Conservation (phyloP, 1,140 invertebrate genomes). For the Hylyphantes graminicola region DNA sequence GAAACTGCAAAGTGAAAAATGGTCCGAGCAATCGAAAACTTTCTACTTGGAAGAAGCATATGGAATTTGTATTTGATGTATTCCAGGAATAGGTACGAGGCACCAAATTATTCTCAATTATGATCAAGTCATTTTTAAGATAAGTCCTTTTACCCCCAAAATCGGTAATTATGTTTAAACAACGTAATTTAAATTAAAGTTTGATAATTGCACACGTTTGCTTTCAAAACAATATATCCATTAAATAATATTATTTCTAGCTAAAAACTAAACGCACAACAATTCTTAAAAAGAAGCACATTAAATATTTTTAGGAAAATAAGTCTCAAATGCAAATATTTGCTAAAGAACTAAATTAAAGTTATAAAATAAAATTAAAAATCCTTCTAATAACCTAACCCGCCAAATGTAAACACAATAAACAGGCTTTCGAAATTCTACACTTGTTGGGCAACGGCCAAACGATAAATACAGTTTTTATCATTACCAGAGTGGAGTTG, state of each 20-base stretch:
- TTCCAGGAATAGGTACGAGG: background rate
- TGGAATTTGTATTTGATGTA: background rate
- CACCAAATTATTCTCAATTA: background rate
- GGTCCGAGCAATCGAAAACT: background rate
- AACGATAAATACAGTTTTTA: conserved; percentile 13
- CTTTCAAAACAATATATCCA: too few species aligned
- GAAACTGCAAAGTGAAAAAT: background rate
- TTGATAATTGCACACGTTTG: too few species aligned
- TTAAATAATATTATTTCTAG: too few species aligned
- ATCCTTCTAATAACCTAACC: background rate
- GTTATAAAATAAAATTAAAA: background rate
- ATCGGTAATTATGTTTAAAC: too few species aligned
- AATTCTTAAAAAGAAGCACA: background rate
- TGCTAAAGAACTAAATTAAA: background rate
- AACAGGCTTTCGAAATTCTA: background rate
- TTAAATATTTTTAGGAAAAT: background rate
- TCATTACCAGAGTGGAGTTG: background rate
- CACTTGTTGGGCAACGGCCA: conserved; percentile 17
- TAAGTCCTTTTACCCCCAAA: too few species aligned
- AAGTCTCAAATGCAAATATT: background rate
- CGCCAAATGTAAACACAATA: background rate
- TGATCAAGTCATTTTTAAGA: background rate
- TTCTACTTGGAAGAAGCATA: background rate
- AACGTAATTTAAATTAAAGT: too few species aligned
- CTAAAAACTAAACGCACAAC: too few species aligned